phyloP scores from a whole-genome alignment of 2,797 vertebrate species.

The Parambassis ranga region DNA sequence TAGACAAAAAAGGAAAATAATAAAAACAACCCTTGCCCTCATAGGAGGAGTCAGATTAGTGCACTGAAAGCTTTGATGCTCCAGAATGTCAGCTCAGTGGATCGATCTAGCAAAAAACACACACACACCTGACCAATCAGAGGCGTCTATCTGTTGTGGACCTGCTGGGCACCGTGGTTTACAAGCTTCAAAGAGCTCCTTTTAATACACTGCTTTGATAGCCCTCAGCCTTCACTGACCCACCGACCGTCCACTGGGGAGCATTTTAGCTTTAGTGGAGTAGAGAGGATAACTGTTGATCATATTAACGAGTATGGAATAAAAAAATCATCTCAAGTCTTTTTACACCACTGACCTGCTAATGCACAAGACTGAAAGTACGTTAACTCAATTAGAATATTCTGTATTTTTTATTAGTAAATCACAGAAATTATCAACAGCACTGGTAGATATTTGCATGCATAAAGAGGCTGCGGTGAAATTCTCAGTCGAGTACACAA shows the following conservation, averaged over 20 bases:
- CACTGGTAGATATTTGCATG: neutral
- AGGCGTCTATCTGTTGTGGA: slow-evolving; percentile 89
- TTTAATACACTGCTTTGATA: slow-evolving; percentile 84
- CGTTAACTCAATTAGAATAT: neutral
- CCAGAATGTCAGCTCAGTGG: slow-evolving; percentile 88
- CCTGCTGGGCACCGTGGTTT: slow-evolving; percentile 86
- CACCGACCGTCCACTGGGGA: slow-evolving; percentile 63
- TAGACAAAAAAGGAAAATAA: slow-evolving; percentile 62
- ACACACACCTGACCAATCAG: slow-evolving; percentile 89
- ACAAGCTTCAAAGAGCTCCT: slow-evolving; percentile 86
- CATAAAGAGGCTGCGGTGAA: neutral
- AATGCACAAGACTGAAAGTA: neutral
- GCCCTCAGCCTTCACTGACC: slow-evolving; percentile 75
- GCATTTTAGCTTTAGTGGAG: slow-evolving; percentile 71
- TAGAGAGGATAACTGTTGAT: slow-evolving; percentile 67
- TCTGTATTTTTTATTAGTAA: neutral
- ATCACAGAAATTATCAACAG: neutral
- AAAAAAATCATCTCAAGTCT: slow-evolving; percentile 22
- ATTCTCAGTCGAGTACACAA: neutral
- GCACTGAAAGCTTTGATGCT: slow-evolving; percentile 92
- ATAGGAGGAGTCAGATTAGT: slow-evolving; percentile 93
- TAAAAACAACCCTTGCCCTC: slow-evolving; percentile 84
- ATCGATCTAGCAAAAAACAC: slow-evolving; percentile 88
- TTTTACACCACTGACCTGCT: neutral
- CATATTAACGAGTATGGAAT: slow-evolving; percentile 67